Evolutionary conservation across 2,113 vertebrate species (phyloP).

Genomic region (Apteryx mantelli): DNA sequence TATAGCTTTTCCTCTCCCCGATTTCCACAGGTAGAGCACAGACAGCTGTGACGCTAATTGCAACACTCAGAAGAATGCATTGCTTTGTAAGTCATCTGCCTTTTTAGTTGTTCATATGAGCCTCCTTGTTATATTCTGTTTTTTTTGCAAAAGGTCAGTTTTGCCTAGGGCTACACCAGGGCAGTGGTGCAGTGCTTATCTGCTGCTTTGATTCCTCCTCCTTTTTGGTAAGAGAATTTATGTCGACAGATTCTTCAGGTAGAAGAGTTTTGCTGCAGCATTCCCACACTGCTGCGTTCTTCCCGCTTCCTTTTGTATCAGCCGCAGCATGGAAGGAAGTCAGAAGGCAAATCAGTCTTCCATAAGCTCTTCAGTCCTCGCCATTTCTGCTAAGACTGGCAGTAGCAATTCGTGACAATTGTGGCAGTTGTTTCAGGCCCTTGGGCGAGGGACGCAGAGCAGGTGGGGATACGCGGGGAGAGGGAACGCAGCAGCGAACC

Average conservation of each 20-base stretch:
- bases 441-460: neutral
- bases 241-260: neutral
- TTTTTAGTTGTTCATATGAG: neutral
- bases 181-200: neutral
- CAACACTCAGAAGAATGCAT: neutral
- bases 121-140: neutral
- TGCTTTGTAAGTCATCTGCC: neutral
- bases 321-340: rapidly evolving
- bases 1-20: neutral
- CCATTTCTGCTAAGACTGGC: rapidly evolving
- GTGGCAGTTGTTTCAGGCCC: too few relatives aligned
- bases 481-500: neutral
- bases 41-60: neutral
- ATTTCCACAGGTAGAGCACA: neutral
- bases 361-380: neutral
- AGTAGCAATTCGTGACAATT: rapidly evolving
- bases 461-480: neutral
- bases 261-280: neutral
- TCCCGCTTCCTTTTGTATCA: rapidly evolving
- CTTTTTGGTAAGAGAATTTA: neutral
- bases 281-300: neutral
- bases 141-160: neutral
- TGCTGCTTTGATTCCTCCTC: neutral
- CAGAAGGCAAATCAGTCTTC: neutral
- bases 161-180: rapidly evolving